Evolutionary conservation across 2,888 invertebrate genomes (phyloP).

Genomic region (Eristalinus aeneus): DNA sequence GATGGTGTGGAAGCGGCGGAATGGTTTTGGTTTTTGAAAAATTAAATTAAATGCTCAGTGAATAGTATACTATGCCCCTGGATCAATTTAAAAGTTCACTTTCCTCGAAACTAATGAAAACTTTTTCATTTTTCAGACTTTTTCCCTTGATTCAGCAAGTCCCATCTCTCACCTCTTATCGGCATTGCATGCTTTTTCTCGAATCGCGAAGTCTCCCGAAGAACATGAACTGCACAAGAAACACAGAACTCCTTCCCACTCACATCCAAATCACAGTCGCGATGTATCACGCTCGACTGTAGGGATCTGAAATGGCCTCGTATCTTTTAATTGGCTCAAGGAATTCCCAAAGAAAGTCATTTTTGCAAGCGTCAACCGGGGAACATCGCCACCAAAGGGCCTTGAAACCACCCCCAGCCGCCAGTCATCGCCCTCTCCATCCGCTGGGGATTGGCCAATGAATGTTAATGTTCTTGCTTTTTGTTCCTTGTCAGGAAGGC

Average conservation of each 20-base stretch:
- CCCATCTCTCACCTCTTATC: neutral
- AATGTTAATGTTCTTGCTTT: constrained; percentile 48
- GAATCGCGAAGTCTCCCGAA: neutral
- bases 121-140: neutral
- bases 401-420: neutral
- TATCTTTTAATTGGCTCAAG: constrained; percentile 9
- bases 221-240: neutral
- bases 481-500: neutral
- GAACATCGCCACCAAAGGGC: constrained; percentile 23
- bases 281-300: neutral
- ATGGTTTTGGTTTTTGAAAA: too few species aligned
- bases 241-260: neutral
- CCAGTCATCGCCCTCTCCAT: neutral
- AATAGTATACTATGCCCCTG: too few species aligned
- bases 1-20: too few species aligned
- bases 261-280: neutral
- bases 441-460: constrained; percentile 18
- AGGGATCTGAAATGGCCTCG: neutral
- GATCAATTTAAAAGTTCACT: too few species aligned
- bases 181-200: neutral
- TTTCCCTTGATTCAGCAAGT: neutral
- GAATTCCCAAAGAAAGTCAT: constrained; percentile 25
- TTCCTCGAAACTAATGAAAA: too few species aligned
- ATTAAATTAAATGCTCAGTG: too few species aligned
- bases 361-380: constrained; percentile 48